phyloP scores from a whole-genome alignment of 2,888 invertebrate species.

The Xestia c-nigrum region DNA sequence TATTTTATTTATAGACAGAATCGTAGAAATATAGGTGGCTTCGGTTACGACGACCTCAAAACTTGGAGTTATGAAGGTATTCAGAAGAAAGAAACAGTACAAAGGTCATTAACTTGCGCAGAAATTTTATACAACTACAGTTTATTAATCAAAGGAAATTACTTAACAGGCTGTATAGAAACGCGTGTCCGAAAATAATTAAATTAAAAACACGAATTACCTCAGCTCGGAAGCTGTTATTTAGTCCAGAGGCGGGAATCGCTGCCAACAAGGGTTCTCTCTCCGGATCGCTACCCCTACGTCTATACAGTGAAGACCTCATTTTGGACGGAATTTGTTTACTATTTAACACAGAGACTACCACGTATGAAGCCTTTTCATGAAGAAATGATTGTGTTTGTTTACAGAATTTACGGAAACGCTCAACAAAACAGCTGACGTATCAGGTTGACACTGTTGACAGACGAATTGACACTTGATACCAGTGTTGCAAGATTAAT shows the following conservation, averaged over 20 bases:
- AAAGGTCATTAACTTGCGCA: constrained; percentile 3
- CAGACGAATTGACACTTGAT: constrained; percentile 33
- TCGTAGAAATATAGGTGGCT: background rate
- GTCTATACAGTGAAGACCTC: constrained; percentile 80
- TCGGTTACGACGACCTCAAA: background rate
- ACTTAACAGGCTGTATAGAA: background rate
- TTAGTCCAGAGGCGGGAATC: constrained; percentile 72
- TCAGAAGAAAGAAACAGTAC: background rate
- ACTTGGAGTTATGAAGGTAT: background rate
- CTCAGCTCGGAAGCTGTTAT: constrained; percentile 74
- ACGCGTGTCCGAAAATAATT: background rate
- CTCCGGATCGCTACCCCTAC: constrained; percentile 75
- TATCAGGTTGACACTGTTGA: constrained; percentile 51
- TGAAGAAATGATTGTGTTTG: constrained; percentile 40
- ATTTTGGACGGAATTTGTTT: constrained; percentile 73
- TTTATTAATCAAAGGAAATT: background rate
- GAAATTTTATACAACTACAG: background rate
- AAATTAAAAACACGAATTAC: constrained; percentile 65
- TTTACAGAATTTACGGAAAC: constrained; percentile 53
- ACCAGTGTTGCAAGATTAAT: constrained; percentile 46
- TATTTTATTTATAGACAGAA: constrained; percentile 33
- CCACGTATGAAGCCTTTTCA: constrained; percentile 36
- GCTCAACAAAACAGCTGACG: constrained; percentile 53
- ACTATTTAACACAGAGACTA: constrained; percentile 41
- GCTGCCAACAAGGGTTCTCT: constrained; percentile 81